A percentile compares a stretch with the other conserved stretches of the same genome.
phyloP scores from a whole-genome alignment of 1,140 invertebrate species.

The Pararge aegeria region DNA sequence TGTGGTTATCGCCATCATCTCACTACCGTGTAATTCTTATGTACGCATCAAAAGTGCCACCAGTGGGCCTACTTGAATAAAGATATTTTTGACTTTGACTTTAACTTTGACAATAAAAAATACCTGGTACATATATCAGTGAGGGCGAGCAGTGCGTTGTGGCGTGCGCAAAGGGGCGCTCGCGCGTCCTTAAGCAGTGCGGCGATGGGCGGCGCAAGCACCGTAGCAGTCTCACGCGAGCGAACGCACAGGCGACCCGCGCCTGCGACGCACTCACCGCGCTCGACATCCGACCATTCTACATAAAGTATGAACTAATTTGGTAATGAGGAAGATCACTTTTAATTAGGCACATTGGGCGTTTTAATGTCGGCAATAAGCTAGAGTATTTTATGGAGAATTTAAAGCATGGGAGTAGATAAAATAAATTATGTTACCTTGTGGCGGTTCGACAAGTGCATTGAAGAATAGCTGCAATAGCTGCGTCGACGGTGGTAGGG shows the following conservation, averaged over 20 bases:
- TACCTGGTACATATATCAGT: conserved; percentile 67
- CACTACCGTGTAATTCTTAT: too few relatives aligned
- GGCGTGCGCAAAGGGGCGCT: conserved; percentile 49
- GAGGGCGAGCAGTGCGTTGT: conserved; percentile 66
- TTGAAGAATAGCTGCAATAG: conserved; percentile 50
- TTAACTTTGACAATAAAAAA: too few relatives aligned
- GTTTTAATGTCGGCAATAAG: too few relatives aligned
- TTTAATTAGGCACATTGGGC: too few relatives aligned
- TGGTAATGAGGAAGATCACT: too few relatives aligned
- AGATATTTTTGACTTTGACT: too few relatives aligned
- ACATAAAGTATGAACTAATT: neutral
- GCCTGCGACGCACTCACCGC: conserved; percentile 46
- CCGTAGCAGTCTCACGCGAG: conserved; percentile 49
- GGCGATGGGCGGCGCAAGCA: conserved; percentile 51
- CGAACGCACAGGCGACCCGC: conserved; percentile 65
- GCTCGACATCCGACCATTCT: conserved; percentile 38
- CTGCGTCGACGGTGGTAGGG: conserved; percentile 38
- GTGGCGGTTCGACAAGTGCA: conserved; percentile 39
- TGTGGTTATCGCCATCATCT: too few relatives aligned
- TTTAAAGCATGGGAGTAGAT: too few relatives aligned
- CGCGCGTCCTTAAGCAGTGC: conserved; percentile 36
- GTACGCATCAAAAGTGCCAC: too few relatives aligned
- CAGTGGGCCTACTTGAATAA: too few relatives aligned
- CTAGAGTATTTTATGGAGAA: too few relatives aligned
- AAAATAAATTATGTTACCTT: conserved; percentile 28